Percentiles rank a stretch among this genome's conserved stretches.
Conservation (phyloP, 1,140 invertebrate genomes). For the Eubasilissa regina region DNA sequence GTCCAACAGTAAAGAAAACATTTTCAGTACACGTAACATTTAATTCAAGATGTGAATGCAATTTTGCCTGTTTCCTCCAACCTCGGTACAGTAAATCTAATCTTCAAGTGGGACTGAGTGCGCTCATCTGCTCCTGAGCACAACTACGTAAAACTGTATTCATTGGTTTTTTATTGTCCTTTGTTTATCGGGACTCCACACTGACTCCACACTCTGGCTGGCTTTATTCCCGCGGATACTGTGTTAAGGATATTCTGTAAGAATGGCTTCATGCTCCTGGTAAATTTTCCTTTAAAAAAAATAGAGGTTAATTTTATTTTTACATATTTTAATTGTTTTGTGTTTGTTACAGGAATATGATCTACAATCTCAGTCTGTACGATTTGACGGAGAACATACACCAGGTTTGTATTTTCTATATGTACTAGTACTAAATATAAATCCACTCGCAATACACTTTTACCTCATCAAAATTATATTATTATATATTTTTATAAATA, state of each 20-base stretch:
- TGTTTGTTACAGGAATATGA: constrained; percentile 54
- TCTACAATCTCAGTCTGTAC: constrained; percentile 55
- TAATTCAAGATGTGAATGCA: constrained; percentile 20
- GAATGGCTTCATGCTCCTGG: neutral
- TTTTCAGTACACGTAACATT: neutral
- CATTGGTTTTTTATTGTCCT: constrained; percentile 37
- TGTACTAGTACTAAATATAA: neutral
- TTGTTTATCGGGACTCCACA: constrained; percentile 8
- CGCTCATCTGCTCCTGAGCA: constrained; percentile 34
- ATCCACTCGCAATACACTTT: neutral
- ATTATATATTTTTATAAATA: too few relatives aligned
- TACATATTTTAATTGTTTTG: constrained; percentile 43
- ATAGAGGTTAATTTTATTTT: neutral
- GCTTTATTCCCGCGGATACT: neutral
- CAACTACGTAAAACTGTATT: constrained; percentile 44
- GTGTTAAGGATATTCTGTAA: neutral
- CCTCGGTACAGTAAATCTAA: constrained; percentile 34
- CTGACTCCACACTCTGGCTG: neutral
- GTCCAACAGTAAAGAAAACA: neutral
- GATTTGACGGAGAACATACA: constrained; percentile 53
- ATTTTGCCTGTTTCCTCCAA: constrained; percentile 2
- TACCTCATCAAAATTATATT: too few relatives aligned
- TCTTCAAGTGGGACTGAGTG: constrained; percentile 23
- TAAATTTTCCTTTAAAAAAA: constrained; percentile 12
- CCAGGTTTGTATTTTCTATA: constrained; percentile 47